Evolutionary conservation across 2,797 vertebrate genomes (phyloP).

Genomic region (Onychomys arenicola): DNA sequence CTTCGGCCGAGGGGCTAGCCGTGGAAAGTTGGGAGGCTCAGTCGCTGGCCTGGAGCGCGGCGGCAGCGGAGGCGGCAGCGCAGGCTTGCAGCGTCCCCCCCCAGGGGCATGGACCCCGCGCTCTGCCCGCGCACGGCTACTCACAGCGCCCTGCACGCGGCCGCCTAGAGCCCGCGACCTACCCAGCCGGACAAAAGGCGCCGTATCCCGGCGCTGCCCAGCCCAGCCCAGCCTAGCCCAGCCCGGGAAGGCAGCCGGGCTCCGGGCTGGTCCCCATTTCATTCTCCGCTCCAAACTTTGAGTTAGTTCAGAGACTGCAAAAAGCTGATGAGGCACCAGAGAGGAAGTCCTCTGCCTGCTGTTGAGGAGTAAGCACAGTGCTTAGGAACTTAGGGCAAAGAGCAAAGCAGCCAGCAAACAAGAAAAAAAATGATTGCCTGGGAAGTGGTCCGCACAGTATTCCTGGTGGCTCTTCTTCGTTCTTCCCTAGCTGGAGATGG

Average conservation of each 20-base stretch:
- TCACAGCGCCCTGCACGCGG: constrained; percentile 75
- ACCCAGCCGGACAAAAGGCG: constrained; percentile 79
- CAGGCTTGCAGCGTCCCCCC: constrained; percentile 57
- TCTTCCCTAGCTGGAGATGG: constrained; percentile 84
- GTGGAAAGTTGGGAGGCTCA: constrained; percentile 31
- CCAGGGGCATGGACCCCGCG: constrained; percentile 67
- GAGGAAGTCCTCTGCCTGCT: constrained; percentile 48
- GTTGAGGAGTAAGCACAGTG: constrained; percentile 31
- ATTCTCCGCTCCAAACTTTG: neutral
- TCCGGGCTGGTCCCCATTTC: neutral
- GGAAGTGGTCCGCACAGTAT: constrained; percentile 47
- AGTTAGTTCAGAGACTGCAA: neutral
- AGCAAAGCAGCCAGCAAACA: neutral
- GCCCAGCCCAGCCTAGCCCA: neutral
- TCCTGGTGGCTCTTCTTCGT: constrained; percentile 84
- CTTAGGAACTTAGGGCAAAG: neutral
- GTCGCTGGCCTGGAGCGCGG: neutral
- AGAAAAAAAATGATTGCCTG: constrained; percentile 77
- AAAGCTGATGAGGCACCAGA: constrained; percentile 47
- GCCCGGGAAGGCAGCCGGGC: neutral
- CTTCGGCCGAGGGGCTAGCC: constrained; percentile 19
- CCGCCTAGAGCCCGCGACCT: constrained; percentile 39
- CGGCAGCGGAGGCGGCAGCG: constrained; percentile 21
- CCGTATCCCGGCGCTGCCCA: constrained; percentile 53
- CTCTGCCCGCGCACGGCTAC: constrained; percentile 66